Base-by-base conservation (phyloP, 2,888 invertebrate species). In the Elysia crispata region DNA sequence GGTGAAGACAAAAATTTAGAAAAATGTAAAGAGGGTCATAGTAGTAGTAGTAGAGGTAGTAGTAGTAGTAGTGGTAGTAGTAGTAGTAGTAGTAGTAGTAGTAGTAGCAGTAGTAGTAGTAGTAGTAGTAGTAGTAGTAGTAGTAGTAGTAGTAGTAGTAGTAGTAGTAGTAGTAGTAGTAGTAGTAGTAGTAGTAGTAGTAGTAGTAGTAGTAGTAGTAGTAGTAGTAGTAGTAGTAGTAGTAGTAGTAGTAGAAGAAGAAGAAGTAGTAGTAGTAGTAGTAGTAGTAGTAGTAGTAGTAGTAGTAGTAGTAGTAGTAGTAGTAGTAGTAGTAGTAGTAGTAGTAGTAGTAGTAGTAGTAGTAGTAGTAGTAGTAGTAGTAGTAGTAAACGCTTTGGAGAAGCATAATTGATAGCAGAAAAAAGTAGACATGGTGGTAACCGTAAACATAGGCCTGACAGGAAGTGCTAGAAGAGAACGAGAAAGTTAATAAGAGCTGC, bases 161-260 rank as follows among this genome's bases (percentile, higher is more conserved):
- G 31, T 69, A 28, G 31, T 25, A 28, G 31, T 69, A 28, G 31
- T 69, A 28, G 31, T 69, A 28, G 31, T 69, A 69, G 6, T 25
- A 28, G 31, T 69, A 69, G 31, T 28, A 69, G 31, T 69, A 69
- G 31, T 69, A 69, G 31, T 8, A 18, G 31, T 69, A 69, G 31
- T 69, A 69, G 31, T 69, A 69, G 31, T 69, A 69, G 31, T 25
- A 69, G 31, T 69, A 69, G 31, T 69, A 69, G 31, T 69, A 69
- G 31, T 69, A 69, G 20, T 25, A 69, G 31, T 69, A 69, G 31
- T 69, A 69, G 31, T 69, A 69, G 31, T 69, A 69, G 31, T 69
- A 69, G 31, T 69, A 69, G 31, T 69, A 69, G 31, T 69, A 69
- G 31, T 69, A 69, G 31, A 30, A 69, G 31, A 30, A 69, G 31